Evolutionary conservation across 1,140 invertebrate genomes (phyloP).

Genomic region (Trichomalopsis sarcophagae): DNA sequence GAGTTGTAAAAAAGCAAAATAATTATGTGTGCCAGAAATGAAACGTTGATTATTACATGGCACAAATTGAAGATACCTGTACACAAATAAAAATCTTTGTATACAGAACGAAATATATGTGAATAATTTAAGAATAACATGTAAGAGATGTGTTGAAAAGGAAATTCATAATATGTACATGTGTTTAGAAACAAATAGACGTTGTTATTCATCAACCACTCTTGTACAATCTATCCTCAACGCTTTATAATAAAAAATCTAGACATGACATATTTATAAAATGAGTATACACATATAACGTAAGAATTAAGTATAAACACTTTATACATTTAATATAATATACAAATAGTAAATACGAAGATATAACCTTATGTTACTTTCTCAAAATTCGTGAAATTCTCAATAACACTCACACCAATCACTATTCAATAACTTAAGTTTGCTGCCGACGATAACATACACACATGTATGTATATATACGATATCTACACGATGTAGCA

Average conservation of each 20-base stretch:
- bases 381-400: background rate
- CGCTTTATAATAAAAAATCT: conserved; percentile 18
- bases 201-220: conserved; percentile 37
- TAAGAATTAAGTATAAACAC: conserved; percentile 24
- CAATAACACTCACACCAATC: conserved; percentile 6
- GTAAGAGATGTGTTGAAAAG: conserved; percentile 41
- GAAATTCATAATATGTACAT: conserved; percentile 42
- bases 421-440: conserved; percentile 42
- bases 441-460: conserved; percentile 24
- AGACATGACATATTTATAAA: conserved; percentile 7
- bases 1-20: background rate
- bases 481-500: conserved; percentile 33
- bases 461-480: background rate
- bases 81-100: conserved; percentile 52
- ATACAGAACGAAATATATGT: conserved; percentile 42
- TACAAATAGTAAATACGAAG: conserved; percentile 35
- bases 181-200: conserved; percentile 49
- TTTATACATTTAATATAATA: conserved; percentile 24
- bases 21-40: background rate
- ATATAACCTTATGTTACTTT: conserved; percentile 1
- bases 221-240: conserved; percentile 8
- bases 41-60: conserved; percentile 5
- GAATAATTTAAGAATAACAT: conserved; percentile 43
- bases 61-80: conserved; percentile 33
- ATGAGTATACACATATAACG: conserved; percentile 11